Evolutionary conservation across 1,140 invertebrate species (phyloP).

Genomic region (Anastrepha ludens): DNA sequence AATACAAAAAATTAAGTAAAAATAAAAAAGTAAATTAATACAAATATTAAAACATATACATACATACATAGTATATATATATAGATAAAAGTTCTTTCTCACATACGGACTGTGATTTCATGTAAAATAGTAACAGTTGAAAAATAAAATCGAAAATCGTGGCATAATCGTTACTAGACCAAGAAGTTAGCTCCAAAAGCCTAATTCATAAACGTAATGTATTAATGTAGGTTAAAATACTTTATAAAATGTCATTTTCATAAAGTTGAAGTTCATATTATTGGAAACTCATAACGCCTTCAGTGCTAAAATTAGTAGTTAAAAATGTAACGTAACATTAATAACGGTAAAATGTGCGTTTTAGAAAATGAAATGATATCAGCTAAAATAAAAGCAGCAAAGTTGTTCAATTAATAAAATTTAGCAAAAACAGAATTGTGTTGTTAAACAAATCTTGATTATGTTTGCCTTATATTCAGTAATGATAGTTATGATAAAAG

Average conservation of each 20-base stretch:
- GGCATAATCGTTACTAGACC: too few relatives aligned
- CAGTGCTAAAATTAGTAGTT: not conserved
- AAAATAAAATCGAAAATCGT: too few relatives aligned
- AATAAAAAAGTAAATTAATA: slow-evolving; percentile 56
- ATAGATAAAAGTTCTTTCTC: slow-evolving; percentile 65
- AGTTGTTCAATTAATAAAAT: slow-evolving; percentile 26
- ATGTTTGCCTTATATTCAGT: not conserved
- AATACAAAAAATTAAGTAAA: slow-evolving; percentile 53
- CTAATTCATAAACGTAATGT: too few relatives aligned
- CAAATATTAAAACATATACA: slow-evolving; percentile 65
- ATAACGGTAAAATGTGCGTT: not conserved
- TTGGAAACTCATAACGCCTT: not conserved
- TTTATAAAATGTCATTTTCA: too few relatives aligned
- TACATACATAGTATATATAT: slow-evolving; percentile 58
- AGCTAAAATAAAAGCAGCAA: slow-evolving; percentile 10
- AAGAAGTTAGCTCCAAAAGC: too few relatives aligned
- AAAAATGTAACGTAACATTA: not conserved
- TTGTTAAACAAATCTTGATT: not conserved
- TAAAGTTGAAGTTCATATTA: too few relatives aligned
- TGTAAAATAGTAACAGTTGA: slow-evolving; percentile 60
- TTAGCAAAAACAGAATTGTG: not conserved
- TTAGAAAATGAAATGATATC: not conserved
- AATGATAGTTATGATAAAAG: not conserved
- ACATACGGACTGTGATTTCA: slow-evolving; percentile 75
- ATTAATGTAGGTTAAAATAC: too few relatives aligned